Conservation (phyloP, 2,113 vertebrate species). For the Paramisgurnus dabryanus region DNA sequence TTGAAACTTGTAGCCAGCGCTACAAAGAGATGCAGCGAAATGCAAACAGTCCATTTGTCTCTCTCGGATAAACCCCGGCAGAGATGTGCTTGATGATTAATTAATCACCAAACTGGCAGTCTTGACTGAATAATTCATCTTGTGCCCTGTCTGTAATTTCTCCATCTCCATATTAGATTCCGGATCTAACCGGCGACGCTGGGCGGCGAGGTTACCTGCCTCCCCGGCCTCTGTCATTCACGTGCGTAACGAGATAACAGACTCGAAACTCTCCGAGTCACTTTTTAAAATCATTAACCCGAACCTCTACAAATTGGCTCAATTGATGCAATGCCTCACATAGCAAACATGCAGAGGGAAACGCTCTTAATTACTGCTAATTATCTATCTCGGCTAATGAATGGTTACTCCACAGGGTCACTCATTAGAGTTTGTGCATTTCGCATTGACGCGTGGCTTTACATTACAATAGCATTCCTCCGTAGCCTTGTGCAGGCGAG, state of each 20-base stretch:
- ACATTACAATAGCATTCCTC: background rate
- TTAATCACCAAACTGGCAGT: constrained; percentile 57
- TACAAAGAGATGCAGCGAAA: constrained; percentile 48
- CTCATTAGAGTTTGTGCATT: constrained; percentile 32
- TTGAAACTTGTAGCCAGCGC: constrained; percentile 49
- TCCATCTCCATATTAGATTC: constrained; percentile 57
- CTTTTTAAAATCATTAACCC: constrained; percentile 48
- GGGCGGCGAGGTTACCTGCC: constrained; percentile 42
- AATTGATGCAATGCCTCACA: constrained; percentile 19
- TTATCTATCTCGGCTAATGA: constrained; percentile 29
- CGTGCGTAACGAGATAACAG: constrained; percentile 37
- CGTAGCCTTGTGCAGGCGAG: background rate
- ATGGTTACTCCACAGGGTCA: constrained; percentile 28
- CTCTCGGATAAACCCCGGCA: constrained; percentile 53
- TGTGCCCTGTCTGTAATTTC: constrained; percentile 53
- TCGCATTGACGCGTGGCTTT: background rate
- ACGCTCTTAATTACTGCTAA: constrained; percentile 32
- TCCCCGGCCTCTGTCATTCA: constrained; percentile 49
- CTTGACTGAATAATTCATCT: constrained; percentile 59
- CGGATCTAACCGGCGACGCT: constrained; percentile 42
- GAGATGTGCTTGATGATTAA: constrained; percentile 59
- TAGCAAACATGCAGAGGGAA: constrained; percentile 16
- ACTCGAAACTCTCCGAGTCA: constrained; percentile 43
- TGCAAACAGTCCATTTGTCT: constrained; percentile 58
- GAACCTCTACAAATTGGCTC: constrained; percentile 29